Evolutionary conservation across 2,888 invertebrate genomes (phyloP), one percentile per base, ranked within the genome.

Genomic region (Drosophila austrosaltans): DNA sequence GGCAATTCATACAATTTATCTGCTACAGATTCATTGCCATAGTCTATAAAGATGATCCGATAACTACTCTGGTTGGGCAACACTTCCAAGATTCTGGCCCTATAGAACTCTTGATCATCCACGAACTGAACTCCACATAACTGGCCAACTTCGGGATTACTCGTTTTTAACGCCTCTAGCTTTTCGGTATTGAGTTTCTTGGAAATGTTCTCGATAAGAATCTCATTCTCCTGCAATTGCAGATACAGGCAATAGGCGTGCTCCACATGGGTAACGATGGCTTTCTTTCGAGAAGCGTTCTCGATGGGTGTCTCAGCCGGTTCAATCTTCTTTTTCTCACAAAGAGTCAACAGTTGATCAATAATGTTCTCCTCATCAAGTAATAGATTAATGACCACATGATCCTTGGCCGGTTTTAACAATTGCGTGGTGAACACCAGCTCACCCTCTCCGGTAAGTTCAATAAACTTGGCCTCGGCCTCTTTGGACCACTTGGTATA

Each of bases 91-190:
- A 98, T 95, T 88, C 95, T 95, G 0, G 97, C 98, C 69, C 99
- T 94, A 92, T 98, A 99, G 96, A 98, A 98, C 72, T 94, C 94
- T 4, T 95, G 95, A 90, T 98, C 97, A 0, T 94, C 95, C 0
- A 94, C 93, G 91, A 96, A 98, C 79, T 96, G 95, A 0, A 98
- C 98, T 30, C 95, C 93, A 81, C 96, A 96, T 0, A 95, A 78
- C 0, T 95, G 95, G 60, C 94, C 89, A 8, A 83, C 36, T 25
- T 78, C 60, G 0, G 63, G 75, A 12, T 77, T 63, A 10, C 69
- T 60, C 56, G 8, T 7, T 36, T 77, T 57, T 16, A 75, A 59
- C 56, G 66, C n/a, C 69, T 71, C 64, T 59, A 94, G 94, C 16
- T 59, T 44, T 72, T 77, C 59, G 93, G 63, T 58, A 8, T 82